Evolutionary conservation across 2,113 vertebrate genomes (phyloP).

Genomic region (Toxostoma redivivum): DNA sequence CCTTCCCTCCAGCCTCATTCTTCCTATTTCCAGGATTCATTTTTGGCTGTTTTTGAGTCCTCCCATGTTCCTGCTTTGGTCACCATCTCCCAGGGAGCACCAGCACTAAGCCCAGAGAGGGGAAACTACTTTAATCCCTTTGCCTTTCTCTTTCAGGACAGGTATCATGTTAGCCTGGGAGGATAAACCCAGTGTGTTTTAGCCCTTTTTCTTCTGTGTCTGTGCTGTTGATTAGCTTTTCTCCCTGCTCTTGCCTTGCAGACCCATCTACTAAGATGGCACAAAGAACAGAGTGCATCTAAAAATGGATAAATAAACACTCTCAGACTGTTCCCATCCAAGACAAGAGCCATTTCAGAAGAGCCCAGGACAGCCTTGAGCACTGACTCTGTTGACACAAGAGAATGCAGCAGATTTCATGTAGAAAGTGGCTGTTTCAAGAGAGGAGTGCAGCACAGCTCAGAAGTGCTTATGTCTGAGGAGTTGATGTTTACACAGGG

Average conservation of each 20-base stretch:
- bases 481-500: constrained; percentile 7
- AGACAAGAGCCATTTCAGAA: not conserved
- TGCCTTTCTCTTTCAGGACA: not conserved
- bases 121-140: not conserved
- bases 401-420: not conserved
- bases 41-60: not conserved
- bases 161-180: not conserved
- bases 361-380: not conserved
- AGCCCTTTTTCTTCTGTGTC: not conserved
- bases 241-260: not conserved
- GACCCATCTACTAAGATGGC: not conserved
- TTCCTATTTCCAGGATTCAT: not conserved
- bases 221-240: not conserved
- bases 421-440: not conserved
- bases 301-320: not conserved
- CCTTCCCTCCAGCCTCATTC: not conserved
- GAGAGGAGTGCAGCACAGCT: not conserved
- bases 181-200: not conserved
- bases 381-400: not conserved
- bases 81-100: not conserved
- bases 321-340: not conserved
- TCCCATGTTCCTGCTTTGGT: not conserved
- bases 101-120: not conserved
- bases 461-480: not conserved
- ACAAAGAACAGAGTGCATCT: not conserved